Evolutionary conservation across 2,888 invertebrate species (phyloP), one percentile per base, ranked within the genome.

Genomic region (Globia sparganii): DNA sequence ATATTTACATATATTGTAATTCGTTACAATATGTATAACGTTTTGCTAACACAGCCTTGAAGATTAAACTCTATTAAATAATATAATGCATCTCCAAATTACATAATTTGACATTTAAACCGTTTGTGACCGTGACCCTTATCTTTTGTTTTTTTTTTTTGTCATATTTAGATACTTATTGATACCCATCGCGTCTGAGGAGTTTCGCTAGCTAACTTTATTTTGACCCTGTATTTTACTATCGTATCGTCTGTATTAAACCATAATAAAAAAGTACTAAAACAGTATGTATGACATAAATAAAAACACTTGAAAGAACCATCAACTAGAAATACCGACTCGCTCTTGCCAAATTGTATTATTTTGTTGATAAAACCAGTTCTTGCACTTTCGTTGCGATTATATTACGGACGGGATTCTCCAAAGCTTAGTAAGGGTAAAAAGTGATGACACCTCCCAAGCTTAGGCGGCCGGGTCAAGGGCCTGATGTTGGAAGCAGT

Each of bases 381-480:
- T 77, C 21, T 70, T 15, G 13, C 25, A 53, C 11, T 69, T 83
- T 80, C 49, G 61, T 53, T 58, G 73, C 34, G 64, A 69, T 69
- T 71, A 66, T 70, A 75, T 64, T 73, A 21, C 69, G 61, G 69
- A 37, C 53, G 25, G 59, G 25, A 73, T 73, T 72, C 68, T 70
- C 59, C 34, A 70, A 78, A 58, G 37, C 56, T 81, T 70, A 61
- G 62, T 81, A 70, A 70, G 65, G 70, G 40, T 73, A 74, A 28
- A 49, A 66, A 28, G 64, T 72, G 69, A 62, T 56, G 75, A 78
- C 74, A 78, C 53, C 43, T 72, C 61, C 28, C 61, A 46, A 69
- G 62, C 62, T 81, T 64, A 61, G 56, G 11, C 25, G 58, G 70
- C 31, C 28, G 59, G 85, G 83, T 84, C 85, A 85, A 84, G 85